phyloP scores from a whole-genome alignment of 1,140 invertebrate genomes.

The Globodera rostochiensis region DNA sequence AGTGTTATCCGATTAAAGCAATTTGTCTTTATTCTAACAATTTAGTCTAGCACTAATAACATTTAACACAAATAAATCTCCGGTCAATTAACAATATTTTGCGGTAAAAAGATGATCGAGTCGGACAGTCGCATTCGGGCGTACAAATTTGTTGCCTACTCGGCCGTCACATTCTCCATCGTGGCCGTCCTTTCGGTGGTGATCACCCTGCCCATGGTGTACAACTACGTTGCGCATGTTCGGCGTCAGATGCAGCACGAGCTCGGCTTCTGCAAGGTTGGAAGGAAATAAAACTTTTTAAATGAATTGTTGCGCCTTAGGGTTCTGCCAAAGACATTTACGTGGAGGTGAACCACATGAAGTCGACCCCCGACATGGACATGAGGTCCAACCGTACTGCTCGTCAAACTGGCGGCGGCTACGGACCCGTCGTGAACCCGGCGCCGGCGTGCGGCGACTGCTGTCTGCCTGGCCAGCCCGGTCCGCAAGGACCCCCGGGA shows the following conservation, averaged over 20 bases:
- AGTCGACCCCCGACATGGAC: conserved; percentile 40
- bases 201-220: conserved; percentile 56
- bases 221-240: conserved; percentile 56
- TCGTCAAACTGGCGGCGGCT: conserved; percentile 17
- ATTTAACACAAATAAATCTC: too few relatives aligned
- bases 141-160: conserved; percentile 58
- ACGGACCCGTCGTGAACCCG: background rate
- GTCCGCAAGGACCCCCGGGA: conserved; percentile 18
- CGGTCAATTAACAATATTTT: too few relatives aligned
- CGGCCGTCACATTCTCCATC: conserved; percentile 53
- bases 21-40: conserved; percentile 5
- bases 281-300: background rate
- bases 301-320: conserved; percentile 25
- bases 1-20: background rate
- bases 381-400: conserved; percentile 17
- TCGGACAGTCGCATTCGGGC: conserved; percentile 54
- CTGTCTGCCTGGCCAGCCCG: conserved; percentile 20
- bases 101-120: conserved; percentile 42
- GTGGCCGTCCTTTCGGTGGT: conserved; percentile 56
- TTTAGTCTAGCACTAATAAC: conserved; percentile 9
- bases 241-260: conserved; percentile 57
- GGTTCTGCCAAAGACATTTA: conserved; percentile 56
- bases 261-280: conserved; percentile 50
- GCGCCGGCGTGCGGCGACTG: conserved; percentile 11
- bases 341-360: conserved; percentile 58